A percentile compares a stretch with the other conserved stretches of the same genome.
phyloP scores from a whole-genome alignment of 2,888 invertebrate species.

The Drosophila kuntzei region DNA sequence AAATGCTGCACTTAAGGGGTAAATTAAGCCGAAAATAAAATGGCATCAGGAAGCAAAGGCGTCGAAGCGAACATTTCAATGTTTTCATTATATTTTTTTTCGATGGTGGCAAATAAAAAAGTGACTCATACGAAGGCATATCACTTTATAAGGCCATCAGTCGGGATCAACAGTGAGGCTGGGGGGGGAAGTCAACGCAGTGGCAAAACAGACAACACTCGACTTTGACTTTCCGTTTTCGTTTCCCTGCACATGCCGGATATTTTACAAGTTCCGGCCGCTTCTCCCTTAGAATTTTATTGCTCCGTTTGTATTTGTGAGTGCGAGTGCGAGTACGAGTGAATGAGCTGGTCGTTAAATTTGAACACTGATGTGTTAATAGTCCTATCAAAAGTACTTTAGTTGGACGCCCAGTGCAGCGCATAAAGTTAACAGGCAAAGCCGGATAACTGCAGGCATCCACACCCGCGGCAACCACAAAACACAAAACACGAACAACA shows the following conservation, averaged over 20 bases:
- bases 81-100: constrained; percentile 59
- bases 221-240: constrained; percentile 53
- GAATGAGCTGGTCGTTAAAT: constrained; percentile 67
- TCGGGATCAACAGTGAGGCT: constrained; percentile 7
- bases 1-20: constrained; percentile 63
- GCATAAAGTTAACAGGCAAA: constrained; percentile 33
- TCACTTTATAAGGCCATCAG: constrained; percentile 56
- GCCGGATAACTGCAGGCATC: constrained; percentile 14
- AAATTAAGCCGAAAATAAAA: constrained; percentile 63
- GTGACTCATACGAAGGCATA: constrained; percentile 45
- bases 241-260: constrained; percentile 62
- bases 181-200: background rate
- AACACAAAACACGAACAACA: constrained; percentile 1
- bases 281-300: constrained; percentile 39
- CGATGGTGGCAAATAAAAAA: constrained; percentile 48
- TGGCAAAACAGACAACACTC: constrained; percentile 16
- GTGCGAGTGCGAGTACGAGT: constrained; percentile 24
- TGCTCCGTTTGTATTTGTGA: constrained; percentile 17
- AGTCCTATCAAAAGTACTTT: constrained; percentile 35
- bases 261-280: constrained; percentile 76
- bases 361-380: constrained; percentile 81
- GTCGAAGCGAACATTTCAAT: constrained; percentile 30
- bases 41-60: constrained; percentile 38
- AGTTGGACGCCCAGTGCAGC: constrained; percentile 40
- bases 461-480: background rate